Evolutionary conservation across 2,113 vertebrate species (phyloP).

Genomic region (Semicossyphus pulcher): DNA sequence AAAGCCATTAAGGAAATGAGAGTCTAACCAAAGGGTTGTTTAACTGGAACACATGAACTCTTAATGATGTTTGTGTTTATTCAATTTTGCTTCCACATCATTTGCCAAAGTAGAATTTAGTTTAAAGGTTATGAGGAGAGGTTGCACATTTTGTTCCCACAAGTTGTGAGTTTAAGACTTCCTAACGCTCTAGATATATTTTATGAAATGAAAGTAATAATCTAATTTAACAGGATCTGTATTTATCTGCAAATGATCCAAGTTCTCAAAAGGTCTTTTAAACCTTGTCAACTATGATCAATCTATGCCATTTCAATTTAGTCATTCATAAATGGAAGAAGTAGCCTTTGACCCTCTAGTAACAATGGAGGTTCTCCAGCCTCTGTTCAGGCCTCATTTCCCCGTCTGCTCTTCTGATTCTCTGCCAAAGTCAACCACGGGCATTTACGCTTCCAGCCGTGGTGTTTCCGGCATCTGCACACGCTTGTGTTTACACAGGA

Average conservation of each 20-base stretch:
- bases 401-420: conserved; percentile 66
- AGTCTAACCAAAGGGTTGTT: conserved; percentile 69
- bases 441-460: conserved; percentile 75
- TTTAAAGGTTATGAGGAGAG: conserved; percentile 51
- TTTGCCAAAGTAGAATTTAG: conserved; percentile 67
- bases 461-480: conserved; percentile 79
- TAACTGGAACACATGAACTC: conserved; percentile 72
- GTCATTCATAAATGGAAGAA: conserved; percentile 35
- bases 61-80: conserved; percentile 79
- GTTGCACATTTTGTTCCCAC: conserved; percentile 58
- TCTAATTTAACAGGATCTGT: neutral
- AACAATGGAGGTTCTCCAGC: conserved; percentile 72
- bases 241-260: neutral
- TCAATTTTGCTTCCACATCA: conserved; percentile 63
- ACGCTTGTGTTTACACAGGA: conserved; percentile 82
- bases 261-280: neutral
- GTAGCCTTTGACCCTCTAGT: conserved; percentile 47
- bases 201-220: neutral
- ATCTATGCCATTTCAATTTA: neutral
- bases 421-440: conserved; percentile 79
- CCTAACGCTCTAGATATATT: neutral
- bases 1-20: conserved; percentile 77
- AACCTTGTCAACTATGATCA: neutral
- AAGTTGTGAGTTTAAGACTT: conserved; percentile 10
- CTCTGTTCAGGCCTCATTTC: conserved; percentile 40